phyloP scores from a whole-genome alignment of 2,797 vertebrate genomes.

The Salmo trutta region DNA sequence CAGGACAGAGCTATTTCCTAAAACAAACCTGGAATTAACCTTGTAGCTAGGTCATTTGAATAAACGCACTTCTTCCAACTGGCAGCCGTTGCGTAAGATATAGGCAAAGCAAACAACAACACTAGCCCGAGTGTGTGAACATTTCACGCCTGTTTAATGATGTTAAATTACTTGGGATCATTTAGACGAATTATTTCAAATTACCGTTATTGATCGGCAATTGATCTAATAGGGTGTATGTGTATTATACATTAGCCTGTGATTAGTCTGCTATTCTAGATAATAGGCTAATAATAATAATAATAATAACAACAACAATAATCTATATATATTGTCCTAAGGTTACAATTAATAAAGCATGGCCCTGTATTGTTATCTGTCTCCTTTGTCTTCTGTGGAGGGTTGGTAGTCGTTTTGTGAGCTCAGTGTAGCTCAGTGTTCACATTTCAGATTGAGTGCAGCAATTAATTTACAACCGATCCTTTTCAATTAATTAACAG shows the following conservation, averaged over 20 bases:
- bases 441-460: constrained; percentile 64
- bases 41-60: constrained; percentile 35
- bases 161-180: constrained; percentile 39
- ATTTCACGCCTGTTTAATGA: constrained; percentile 51
- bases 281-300: constrained; percentile 7
- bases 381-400: neutral
- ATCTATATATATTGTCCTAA: constrained; percentile 11
- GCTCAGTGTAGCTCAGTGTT: constrained; percentile 4
- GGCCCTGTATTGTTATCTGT: neutral
- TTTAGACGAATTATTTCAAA: constrained; percentile 1
- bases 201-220: neutral
- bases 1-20: constrained; percentile 55
- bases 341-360: too few relatives aligned
- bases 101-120: constrained; percentile 37
- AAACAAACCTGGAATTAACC: constrained; percentile 72
- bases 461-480: constrained; percentile 64
- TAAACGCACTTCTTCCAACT: constrained; percentile 51
- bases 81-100: constrained; percentile 54
- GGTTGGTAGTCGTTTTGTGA: neutral
- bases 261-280: neutral
- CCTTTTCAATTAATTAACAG: constrained; percentile 80
- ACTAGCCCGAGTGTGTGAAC: constrained; percentile 45
- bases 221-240: neutral
- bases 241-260: neutral
- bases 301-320: neutral